phyloP scores from a whole-genome alignment of 1,140 invertebrate species.

The Achatina immaculata region DNA sequence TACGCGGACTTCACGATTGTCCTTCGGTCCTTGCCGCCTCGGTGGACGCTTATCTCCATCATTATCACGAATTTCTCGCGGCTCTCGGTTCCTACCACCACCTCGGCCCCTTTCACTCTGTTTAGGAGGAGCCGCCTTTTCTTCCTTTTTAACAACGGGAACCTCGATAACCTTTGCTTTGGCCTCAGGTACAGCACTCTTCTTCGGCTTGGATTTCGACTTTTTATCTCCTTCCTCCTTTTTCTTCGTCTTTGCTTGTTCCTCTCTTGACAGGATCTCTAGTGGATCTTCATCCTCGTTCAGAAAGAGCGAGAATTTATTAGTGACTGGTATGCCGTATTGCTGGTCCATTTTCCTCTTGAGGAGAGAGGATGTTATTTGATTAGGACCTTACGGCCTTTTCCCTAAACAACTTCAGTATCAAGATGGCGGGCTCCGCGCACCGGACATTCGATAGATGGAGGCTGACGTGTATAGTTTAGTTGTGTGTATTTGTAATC shows the following conservation, averaged over 20 bases:
- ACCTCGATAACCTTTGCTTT: slow-evolving; percentile 75
- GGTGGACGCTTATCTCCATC: slow-evolving; percentile 55
- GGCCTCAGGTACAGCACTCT: slow-evolving; percentile 68
- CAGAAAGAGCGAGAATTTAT: slow-evolving; percentile 91
- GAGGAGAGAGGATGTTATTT: slow-evolving; percentile 69
- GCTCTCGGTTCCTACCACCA: slow-evolving; percentile 51
- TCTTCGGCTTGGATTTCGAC: slow-evolving; percentile 72
- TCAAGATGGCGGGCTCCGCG: slow-evolving; percentile 71
- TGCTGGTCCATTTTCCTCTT: slow-evolving; percentile 85
- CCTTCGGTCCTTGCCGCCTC: slow-evolving; percentile 46
- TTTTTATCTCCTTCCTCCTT: slow-evolving; percentile 85
- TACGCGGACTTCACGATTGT: slow-evolving; percentile 37
- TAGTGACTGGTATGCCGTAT: slow-evolving; percentile 91
- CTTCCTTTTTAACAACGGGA: slow-evolving; percentile 59
- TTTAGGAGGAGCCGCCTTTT: slow-evolving; percentile 21
- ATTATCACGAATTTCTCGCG: slow-evolving; percentile 58
- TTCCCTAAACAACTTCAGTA: slow-evolving; percentile 49
- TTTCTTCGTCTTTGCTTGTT: slow-evolving; percentile 76
- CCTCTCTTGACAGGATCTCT: slow-evolving; percentile 83
- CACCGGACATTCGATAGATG: no score
- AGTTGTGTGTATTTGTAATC: no score
- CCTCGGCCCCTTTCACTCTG: slow-evolving; percentile 48
- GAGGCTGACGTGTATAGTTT: no score
- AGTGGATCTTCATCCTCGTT: slow-evolving; percentile 88
- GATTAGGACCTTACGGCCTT: slow-evolving; percentile 68